phyloP scores from a whole-genome alignment of 2,113 vertebrate species.

The Erpornis zantholeuca region DNA sequence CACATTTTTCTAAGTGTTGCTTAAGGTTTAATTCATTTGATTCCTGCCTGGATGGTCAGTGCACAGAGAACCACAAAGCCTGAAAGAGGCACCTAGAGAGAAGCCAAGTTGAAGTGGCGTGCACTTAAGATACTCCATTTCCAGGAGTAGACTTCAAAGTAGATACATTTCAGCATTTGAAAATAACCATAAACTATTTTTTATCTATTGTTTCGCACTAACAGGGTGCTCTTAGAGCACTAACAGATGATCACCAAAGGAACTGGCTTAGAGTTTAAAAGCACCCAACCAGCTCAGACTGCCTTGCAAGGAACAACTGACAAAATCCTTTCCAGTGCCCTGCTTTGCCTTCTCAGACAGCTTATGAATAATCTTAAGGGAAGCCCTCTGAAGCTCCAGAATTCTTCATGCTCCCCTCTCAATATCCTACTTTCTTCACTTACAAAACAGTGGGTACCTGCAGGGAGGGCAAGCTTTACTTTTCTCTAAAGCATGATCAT shows the following conservation, averaged over 20 bases:
- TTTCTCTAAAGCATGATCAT: background rate
- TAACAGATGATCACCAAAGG: conserved; percentile 34
- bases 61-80: background rate
- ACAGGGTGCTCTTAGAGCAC: background rate
- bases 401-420: background rate
- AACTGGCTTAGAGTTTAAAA: background rate
- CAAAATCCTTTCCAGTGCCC: background rate
- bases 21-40: conserved; percentile 8
- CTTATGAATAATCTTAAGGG: background rate
- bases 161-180: conserved; percentile 5
- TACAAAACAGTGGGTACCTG: background rate
- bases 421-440: background rate
- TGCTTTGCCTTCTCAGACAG: conserved; percentile 13
- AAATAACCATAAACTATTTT: conserved; percentile 23
- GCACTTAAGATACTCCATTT: background rate
- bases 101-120: background rate
- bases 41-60: background rate
- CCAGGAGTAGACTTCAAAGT: background rate
- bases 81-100: conserved; percentile 1
- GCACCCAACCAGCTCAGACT: conserved; percentile 10
- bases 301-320: conserved; percentile 17
- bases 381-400: background rate
- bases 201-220: conserved; percentile 26
- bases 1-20: background rate
- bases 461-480: background rate